These are phyloP conservation scores for Uropetala carovei DNA, from an alignment of 2,888 invertebrate genomes.

Conservation along the genomic window DNA sequence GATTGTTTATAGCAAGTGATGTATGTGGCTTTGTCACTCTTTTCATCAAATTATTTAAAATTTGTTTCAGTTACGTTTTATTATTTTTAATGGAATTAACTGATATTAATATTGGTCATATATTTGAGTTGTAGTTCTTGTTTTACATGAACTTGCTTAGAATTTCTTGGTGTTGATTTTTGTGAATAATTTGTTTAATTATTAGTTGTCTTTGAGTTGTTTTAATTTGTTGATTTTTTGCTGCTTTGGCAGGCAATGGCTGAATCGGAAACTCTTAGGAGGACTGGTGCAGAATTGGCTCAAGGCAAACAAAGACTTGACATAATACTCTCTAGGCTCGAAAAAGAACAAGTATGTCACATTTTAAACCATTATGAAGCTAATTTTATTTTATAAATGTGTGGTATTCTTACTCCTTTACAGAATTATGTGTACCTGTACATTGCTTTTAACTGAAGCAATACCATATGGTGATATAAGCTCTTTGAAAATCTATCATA, in stretches of 20 bases:
- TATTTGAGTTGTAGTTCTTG: neutral
- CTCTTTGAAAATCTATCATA: too few relatives aligned
- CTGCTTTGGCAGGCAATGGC: constrained; percentile 75
- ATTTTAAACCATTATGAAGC: too few relatives aligned
- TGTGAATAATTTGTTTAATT: neutral
- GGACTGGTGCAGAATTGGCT: constrained; percentile 90
- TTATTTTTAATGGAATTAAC: too few relatives aligned
- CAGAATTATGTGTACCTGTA: too few relatives aligned
- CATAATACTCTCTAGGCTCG: constrained; percentile 85
- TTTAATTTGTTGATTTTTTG: neutral
- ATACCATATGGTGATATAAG: too few relatives aligned
- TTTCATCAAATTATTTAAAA: too few relatives aligned
- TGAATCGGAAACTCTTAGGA: constrained; percentile 90
- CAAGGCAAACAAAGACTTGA: constrained; percentile 90
- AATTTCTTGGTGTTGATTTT: neutral
- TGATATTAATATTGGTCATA: neutral
- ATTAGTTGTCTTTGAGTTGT: neutral
- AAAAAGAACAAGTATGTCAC: constrained; percentile 81
- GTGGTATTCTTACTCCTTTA: too few relatives aligned
- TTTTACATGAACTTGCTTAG: neutral
- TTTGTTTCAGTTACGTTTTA: neutral
- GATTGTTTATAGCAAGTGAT: too few relatives aligned
- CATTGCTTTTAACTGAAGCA: too few relatives aligned
- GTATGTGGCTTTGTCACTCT: too few relatives aligned
- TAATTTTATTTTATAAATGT: too few relatives aligned